Evolutionary conservation across 2,888 invertebrate species (phyloP).

Genomic region (Arctia plantaginis): DNA sequence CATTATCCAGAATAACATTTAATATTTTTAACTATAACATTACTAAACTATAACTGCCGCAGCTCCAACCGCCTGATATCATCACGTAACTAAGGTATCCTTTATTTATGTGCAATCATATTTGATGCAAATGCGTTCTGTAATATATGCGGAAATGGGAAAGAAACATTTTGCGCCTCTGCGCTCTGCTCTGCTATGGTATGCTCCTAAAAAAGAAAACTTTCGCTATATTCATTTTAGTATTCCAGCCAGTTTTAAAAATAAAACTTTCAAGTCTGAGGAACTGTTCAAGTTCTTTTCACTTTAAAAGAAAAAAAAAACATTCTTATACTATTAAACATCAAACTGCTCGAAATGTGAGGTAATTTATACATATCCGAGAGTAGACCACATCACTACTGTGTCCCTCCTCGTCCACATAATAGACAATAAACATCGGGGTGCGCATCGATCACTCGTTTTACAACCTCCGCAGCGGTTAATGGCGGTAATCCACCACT

Average conservation of each 20-base stretch:
- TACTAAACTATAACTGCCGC: background rate
- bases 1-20: background rate
- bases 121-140: too few relatives aligned
- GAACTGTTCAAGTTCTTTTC: background rate
- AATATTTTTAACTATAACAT: background rate
- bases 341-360: constrained; percentile 19
- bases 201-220: too few relatives aligned
- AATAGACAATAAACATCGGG: constrained; percentile 72
- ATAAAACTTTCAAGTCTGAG: too few relatives aligned
- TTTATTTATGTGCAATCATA: background rate
- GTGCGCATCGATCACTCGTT: constrained; percentile 78
- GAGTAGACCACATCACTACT: constrained; percentile 48
- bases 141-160: too few relatives aligned
- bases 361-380: constrained; percentile 20
- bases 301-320: background rate
- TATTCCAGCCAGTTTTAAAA: too few relatives aligned
- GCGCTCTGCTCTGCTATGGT: too few relatives aligned
- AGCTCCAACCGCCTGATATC: background rate
- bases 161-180: too few relatives aligned
- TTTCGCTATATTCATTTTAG: too few relatives aligned
- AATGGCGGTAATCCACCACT: constrained; percentile 82
- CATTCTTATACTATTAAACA: background rate
- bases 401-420: constrained; percentile 60
- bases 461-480: constrained; percentile 76
- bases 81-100: background rate